Base-by-base conservation (phyloP, 2,888 invertebrate species). In the Meliscaeva auricollis region DNA sequence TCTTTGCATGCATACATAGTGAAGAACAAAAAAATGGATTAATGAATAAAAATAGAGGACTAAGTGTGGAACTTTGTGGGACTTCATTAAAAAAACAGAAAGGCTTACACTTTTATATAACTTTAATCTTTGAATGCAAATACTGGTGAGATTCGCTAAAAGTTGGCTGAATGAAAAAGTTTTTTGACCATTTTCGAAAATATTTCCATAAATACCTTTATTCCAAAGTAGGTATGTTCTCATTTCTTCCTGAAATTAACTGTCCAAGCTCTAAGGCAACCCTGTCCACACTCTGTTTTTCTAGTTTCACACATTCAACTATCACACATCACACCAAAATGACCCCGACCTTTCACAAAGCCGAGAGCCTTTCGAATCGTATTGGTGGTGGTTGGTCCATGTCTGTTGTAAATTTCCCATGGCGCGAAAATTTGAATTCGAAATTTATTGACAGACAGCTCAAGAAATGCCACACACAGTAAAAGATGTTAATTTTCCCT, bases 361-460 rank as follows among this genome's bases (percentile, higher is more conserved):
- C 64, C 52, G 70, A n/a, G n/a, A n/a, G 46, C 17, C 70, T 44
- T n/a, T 41, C 32, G 13, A 6, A 11, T n/a, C 22, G 58, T 41
- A n/a, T 60, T 60, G 1, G 20, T 4, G 62, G 3, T 44, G 66
- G 20, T 41, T n/a, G n/a, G n/a, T 26, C 26, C 3, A 38, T 58
- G 32, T 26, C 26, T 35, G 35, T 26, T 38, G 15, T n/a, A 48
- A 35, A 41, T 62, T 80, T 80, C 35, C 35, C 62, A 48, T 72
- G 75, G 80, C 69, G 85, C 62, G 76, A 76, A 85, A 85, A 85
- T 81, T 85, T 85, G 76, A 85, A 83, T 83, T 69, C 64, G 64
- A 64, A 78, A 78, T 74, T 83, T 81, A 85, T 77, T 73, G 85
- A 73, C 70, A 85, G 68, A 60, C 68, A 60, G 32, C 58, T 26